A percentile compares a stretch with the other conserved stretches of the same genome.
phyloP scores from a whole-genome alignment of 2,888 invertebrate species.

The Drosophila phalerata region DNA sequence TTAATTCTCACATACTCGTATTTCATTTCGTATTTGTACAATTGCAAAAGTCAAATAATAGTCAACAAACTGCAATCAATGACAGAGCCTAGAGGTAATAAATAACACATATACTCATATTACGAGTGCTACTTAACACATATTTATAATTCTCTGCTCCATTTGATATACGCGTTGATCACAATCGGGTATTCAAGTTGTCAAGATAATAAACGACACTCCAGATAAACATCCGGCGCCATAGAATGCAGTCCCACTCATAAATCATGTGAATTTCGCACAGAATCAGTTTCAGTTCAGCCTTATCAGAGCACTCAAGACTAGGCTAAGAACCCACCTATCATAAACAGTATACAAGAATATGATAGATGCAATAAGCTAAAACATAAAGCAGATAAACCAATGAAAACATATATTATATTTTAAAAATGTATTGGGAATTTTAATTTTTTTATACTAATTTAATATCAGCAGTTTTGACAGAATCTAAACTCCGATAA shows the following conservation, averaged over 20 bases:
- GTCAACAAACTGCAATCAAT: conserved; percentile 58
- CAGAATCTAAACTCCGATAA: background rate
- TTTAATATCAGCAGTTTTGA: background rate
- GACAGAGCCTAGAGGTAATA: conserved; percentile 41
- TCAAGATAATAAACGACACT: conserved; percentile 61
- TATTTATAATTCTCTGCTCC: conserved; percentile 48
- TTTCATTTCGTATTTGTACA: conserved; percentile 40
- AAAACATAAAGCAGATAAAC: conserved; percentile 2
- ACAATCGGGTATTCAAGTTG: conserved; percentile 56
- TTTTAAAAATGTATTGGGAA: background rate
- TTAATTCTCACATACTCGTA: conserved; percentile 27
- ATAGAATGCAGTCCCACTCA: conserved; percentile 54
- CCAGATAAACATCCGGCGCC: conserved; percentile 59
- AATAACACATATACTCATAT: conserved; percentile 36
- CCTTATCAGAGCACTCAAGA: conserved; percentile 41
- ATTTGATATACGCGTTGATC: conserved; percentile 47
- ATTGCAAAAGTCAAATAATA: conserved; percentile 43
- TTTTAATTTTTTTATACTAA: background rate
- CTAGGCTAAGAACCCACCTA: conserved; percentile 20
- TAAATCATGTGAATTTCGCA: conserved; percentile 57
- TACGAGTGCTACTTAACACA: conserved; percentile 51
- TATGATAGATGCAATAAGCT: background rate
- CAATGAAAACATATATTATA: conserved; percentile 8
- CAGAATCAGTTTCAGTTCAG: conserved; percentile 33
- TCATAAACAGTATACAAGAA: conserved; percentile 11